These are phyloP conservation scores for Crax fasciolata DNA, from an alignment of 2,797 vertebrate genomes.

Conservation along the genomic window DNA sequence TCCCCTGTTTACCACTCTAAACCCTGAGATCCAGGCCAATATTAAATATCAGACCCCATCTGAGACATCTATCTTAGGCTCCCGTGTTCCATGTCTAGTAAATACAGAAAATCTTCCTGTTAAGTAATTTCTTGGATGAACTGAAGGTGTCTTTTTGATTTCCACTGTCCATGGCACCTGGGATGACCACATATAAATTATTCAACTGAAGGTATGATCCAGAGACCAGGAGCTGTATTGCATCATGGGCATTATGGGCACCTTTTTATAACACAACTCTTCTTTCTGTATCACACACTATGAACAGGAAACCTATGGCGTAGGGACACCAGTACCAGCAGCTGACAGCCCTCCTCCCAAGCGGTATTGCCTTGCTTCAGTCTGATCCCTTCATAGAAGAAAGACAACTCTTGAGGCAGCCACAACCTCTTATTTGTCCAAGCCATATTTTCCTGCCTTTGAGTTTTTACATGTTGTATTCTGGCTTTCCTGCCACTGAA, in stretches of 20 bases:
- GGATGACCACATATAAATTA: not conserved
- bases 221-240: not conserved
- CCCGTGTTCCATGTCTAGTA: not conserved
- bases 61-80: not conserved
- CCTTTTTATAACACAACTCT: not conserved
- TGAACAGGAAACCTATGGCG: not conserved
- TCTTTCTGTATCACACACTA: not conserved
- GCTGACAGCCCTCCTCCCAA: not conserved
- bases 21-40: not conserved
- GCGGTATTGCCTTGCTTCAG: not conserved
- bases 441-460: not conserved
- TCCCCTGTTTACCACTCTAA: not conserved
- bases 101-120: not conserved
- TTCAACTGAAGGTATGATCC: not conserved
- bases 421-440: not conserved
- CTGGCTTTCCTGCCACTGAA: not conserved
- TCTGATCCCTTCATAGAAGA: not conserved
- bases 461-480: not conserved
- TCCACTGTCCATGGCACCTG: accelerated
- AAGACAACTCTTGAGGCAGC: not conserved
- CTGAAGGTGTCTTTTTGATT: not conserved
- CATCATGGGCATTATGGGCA: not conserved
- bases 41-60: not conserved
- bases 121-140: not conserved
- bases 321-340: not conserved